Base-by-base conservation (phyloP, 2,113 vertebrate species). In the Struthio camelus region DNA sequence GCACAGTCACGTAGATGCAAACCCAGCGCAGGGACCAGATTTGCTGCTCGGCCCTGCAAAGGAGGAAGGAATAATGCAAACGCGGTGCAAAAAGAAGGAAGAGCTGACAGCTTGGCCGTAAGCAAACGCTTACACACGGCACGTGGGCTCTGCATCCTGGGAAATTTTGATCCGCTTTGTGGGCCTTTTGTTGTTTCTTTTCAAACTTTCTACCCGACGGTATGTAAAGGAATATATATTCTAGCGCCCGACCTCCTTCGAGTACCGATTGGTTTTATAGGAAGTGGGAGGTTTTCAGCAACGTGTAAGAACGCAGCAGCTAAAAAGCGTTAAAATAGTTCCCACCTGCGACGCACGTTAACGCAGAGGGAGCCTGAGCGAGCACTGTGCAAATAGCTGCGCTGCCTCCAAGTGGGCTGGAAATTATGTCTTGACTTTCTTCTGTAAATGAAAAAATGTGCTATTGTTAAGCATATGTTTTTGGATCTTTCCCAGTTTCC, bases 291-390 rank as follows among this genome's bases (percentile, higher is more conserved):
- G 82, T 80, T 96, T 95, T 73, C 3, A 4, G 24, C 67, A 62
- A 34, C 75, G n/a, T 42, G 42, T 32, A 73, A 46, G 87, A 91
- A 90, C 34, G 72, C 40, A 1, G 3, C 42, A 90, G 67, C 50
- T 96, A 75, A 94, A 93, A 86, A 73, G 16, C 50, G 62, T 87
- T 85, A 88, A 85, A 95, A 94, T 72, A 93, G 38, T 82, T 81
- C 10, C 89, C 78, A 67, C 67, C 66, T n/a, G 71, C 5, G 9
- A 54, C 10, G 14, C 75, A 28, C 51, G 62, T 51, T 91, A 82
- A 56, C 19, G 14, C 59, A 8, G 73, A 79, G 28, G n/a, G 75
- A 85, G 70, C 42, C 66, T 59, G 8, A 81, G 7, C 2, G 17
- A 83, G n/a, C 36, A 2, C n/a, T 2, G 2, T 77, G 73, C 50